These are phyloP conservation scores for Anthopleura xanthogrammica DNA, from an alignment of 92 coral and sea anemone genomes.

Conservation along the genomic window DNA sequence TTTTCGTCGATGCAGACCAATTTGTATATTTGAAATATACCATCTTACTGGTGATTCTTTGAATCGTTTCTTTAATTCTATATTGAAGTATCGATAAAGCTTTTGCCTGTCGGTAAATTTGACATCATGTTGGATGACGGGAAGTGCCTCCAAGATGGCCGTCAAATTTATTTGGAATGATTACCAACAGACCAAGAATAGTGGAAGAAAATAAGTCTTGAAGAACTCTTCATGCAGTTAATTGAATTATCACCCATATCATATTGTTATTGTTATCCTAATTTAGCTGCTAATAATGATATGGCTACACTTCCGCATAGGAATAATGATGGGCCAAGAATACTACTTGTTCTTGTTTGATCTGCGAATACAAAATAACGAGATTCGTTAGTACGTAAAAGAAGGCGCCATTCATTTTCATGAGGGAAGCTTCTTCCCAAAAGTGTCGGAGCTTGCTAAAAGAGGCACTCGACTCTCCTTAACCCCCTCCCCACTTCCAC, in stretches of 20 bases:
- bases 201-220: not conserved
- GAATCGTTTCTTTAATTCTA: no score
- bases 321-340: conserved; percentile 69
- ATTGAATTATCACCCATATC: not conserved
- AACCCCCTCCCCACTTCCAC: not conserved
- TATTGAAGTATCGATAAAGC: no score
- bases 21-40: no score
- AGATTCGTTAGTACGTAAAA: not conserved
- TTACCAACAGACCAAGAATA: no score
- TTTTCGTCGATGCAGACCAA: no score
- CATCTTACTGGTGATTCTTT: not conserved
- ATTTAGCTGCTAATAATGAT: conserved; percentile 54
- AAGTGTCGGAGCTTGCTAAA: not conserved
- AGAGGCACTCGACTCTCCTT: not conserved
- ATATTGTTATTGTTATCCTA: conserved; percentile 41
- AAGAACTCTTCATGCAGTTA: not conserved
- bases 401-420: not conserved
- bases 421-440: not conserved
- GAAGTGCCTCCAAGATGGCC: no score
- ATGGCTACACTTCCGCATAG: conserved; percentile 66
- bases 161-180: no score
- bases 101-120: no score
- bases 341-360: conserved; percentile 35
- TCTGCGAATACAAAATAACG: conserved; percentile 3
- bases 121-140: no score